A percentile compares a stretch with the other conserved stretches of the same genome.
Evolutionary conservation across 2,797 vertebrate genomes (phyloP).

Genomic region (Dromococcyx pavoninus): DNA sequence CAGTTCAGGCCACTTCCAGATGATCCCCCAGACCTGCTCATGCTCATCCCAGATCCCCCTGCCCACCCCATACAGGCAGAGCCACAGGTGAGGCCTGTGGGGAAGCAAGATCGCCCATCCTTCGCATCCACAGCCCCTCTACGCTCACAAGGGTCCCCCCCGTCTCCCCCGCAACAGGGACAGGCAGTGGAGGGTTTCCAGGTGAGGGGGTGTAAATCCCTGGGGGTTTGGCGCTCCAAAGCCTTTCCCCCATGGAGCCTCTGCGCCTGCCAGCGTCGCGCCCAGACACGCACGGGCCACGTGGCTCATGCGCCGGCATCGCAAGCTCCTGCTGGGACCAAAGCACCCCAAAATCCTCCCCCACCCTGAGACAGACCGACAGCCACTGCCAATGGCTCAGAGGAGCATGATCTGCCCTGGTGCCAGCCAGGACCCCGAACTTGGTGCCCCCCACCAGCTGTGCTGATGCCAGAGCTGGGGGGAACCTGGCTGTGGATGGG

Average conservation of each 20-base stretch:
- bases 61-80: neutral
- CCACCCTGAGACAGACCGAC: no score
- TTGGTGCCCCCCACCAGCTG: neutral
- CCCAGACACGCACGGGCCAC: neutral
- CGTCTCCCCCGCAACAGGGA: rapidly evolving
- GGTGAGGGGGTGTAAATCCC: neutral
- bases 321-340: neutral
- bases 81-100: neutral
- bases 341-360: no score
- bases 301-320: neutral
- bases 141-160: neutral
- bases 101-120: rapidly evolving
- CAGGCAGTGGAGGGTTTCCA: neutral
- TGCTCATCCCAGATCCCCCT: neutral
- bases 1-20: neutral
- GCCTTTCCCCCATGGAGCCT: neutral
- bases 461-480: neutral
- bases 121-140: neutral
- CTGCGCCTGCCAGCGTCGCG: neutral
- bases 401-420: rapidly evolving
- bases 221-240: neutral
- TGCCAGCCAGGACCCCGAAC: neutral
- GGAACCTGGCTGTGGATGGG: no score
- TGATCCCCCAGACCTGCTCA: neutral
- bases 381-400: rapidly evolving